Evolutionary conservation across 2,888 invertebrate species (phyloP).

Genomic region (Ischnus inquisitorius): DNA sequence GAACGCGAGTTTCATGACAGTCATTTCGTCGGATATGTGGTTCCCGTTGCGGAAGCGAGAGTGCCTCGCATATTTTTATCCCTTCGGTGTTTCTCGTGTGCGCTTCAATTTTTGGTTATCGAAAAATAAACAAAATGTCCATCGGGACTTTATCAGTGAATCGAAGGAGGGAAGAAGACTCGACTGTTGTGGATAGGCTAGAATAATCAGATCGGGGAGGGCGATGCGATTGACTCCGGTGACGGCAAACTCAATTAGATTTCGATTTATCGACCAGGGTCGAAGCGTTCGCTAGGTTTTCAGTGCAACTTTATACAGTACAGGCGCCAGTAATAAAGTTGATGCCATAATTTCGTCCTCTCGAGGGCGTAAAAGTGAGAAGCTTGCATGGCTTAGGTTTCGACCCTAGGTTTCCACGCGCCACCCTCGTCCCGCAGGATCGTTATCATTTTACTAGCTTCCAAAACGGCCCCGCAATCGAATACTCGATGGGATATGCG

Average conservation of each 20-base stretch:
- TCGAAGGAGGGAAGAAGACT: slow-evolving; percentile 38
- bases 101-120: slow-evolving; percentile 15
- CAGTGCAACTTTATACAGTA: slow-evolving; percentile 63
- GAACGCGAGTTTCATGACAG: slow-evolving; percentile 63
- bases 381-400: slow-evolving; percentile 61
- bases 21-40: slow-evolving; percentile 51
- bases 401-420: slow-evolving; percentile 46
- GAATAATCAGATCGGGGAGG: slow-evolving; percentile 44
- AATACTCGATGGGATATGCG: slow-evolving; percentile 70
- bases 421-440: slow-evolving; percentile 72
- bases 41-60: slow-evolving; percentile 27
- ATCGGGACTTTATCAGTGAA: background rate
- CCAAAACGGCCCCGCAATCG: slow-evolving; percentile 75
- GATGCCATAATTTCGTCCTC: slow-evolving; percentile 77
- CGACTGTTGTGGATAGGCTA: slow-evolving; percentile 17
- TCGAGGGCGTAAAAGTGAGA: slow-evolving; percentile 77
- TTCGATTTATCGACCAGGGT: slow-evolving; percentile 58
- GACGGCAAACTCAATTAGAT: slow-evolving; percentile 57
- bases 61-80: slow-evolving; percentile 13
- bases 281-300: slow-evolving; percentile 47
- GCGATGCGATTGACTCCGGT: slow-evolving; percentile 57
- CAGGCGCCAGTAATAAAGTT: slow-evolving; percentile 69
- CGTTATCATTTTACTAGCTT: slow-evolving; percentile 82
- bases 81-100: slow-evolving; percentile 24
- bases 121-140: slow-evolving; percentile 6